Evolutionary conservation across 2,113 vertebrate genomes (phyloP).

Genomic region (Vidua chalybeata): DNA sequence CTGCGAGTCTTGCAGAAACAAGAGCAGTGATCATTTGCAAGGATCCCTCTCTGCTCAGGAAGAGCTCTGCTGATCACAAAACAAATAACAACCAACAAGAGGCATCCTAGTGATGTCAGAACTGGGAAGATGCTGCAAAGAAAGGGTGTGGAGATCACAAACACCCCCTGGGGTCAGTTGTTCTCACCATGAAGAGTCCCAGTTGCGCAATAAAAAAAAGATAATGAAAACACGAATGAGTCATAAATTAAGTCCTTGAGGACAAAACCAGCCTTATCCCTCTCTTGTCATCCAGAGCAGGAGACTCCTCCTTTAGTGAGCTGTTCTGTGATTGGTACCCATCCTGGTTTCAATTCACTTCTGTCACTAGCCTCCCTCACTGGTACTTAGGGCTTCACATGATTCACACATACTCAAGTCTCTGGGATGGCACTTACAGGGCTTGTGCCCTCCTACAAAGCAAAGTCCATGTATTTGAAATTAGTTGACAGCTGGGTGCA

Average conservation of each 20-base stretch:
- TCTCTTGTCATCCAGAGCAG: background rate
- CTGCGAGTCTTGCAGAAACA: background rate
- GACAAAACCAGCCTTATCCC: background rate
- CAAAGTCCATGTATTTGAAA: background rate
- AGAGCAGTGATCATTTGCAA: background rate
- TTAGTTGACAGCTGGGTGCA: background rate
- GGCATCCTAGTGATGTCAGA: constrained; percentile 9
- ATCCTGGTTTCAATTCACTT: background rate
- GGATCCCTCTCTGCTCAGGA: background rate
- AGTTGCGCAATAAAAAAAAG: background rate
- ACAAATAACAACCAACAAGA: background rate
- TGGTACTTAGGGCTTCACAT: background rate
- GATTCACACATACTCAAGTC: background rate
- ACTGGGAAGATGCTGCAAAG: background rate
- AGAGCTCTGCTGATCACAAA: background rate
- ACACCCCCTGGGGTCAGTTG: background rate
- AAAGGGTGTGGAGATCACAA: background rate
- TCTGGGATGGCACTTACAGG: background rate
- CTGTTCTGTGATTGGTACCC: background rate
- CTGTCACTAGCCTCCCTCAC: background rate
- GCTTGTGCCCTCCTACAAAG: constrained; percentile 7
- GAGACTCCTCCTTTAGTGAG: background rate
- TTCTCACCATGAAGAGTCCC: background rate
- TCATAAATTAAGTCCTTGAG: background rate
- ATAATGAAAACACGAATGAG: background rate